Evolutionary conservation across 2,888 invertebrate genomes (phyloP).

Genomic region (Zhuqinia jingwanae): DNA sequence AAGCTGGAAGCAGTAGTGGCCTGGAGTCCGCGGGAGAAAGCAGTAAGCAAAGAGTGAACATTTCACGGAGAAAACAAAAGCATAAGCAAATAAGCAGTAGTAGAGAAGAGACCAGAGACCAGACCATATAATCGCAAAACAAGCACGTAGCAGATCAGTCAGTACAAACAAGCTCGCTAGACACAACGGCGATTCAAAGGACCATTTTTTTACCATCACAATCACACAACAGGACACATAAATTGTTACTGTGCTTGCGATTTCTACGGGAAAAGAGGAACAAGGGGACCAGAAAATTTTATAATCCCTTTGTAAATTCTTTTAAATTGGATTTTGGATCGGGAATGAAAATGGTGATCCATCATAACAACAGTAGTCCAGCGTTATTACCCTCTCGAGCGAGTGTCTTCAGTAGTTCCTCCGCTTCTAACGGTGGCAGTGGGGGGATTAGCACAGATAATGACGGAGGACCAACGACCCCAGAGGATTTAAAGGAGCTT

Average conservation of each 20-base stretch:
- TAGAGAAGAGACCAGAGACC: background rate
- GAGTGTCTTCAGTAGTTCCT: slow-evolving; percentile 34
- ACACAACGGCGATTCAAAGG: too few species aligned
- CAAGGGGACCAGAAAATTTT: too few species aligned
- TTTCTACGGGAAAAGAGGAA: background rate
- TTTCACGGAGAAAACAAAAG: background rate
- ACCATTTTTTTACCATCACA: background rate
- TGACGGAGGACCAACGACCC: slow-evolving; percentile 49
- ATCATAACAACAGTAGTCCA: slow-evolving; percentile 34
- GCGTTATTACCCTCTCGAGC: slow-evolving; percentile 23
- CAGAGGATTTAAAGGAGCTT: slow-evolving; percentile 64
- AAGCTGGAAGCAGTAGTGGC: background rate
- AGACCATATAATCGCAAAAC: background rate
- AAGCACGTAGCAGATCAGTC: too few species aligned
- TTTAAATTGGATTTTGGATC: too few species aligned
- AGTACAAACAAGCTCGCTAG: too few species aligned
- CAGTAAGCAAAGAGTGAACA: background rate
- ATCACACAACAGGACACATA: background rate
- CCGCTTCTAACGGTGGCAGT: slow-evolving; percentile 20
- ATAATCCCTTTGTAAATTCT: background rate
- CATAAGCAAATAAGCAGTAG: slow-evolving; percentile 1
- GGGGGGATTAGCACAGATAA: slow-evolving; percentile 2
- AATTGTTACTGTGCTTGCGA: background rate
- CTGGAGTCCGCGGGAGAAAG: slow-evolving; percentile 27
- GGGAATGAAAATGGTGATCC: slow-evolving; percentile 49